Conservation (phyloP, 2,113 vertebrate genomes). For the Apaloderma vittatum region DNA sequence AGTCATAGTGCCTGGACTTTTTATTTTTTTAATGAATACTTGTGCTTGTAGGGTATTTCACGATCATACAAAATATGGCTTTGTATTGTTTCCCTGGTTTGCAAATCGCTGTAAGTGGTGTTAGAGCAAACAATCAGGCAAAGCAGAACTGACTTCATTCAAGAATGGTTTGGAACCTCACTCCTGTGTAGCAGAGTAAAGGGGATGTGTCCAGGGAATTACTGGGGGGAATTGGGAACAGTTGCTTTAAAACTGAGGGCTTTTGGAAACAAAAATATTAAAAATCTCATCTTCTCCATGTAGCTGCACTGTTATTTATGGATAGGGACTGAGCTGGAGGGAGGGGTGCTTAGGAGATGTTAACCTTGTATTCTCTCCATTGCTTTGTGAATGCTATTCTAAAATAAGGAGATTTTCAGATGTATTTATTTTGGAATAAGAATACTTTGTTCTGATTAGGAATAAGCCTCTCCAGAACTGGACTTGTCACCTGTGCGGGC, state of each 20-base stretch:
- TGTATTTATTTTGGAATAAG: neutral
- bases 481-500: neutral
- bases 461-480: neutral
- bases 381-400: neutral
- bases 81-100: conserved; percentile 35
- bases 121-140: neutral
- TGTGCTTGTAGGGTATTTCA: conserved; percentile 18
- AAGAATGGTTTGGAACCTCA: neutral
- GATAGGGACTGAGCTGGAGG: neutral
- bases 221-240: neutral
- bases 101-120: conserved; percentile 2
- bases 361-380: neutral
- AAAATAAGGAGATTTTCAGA: neutral
- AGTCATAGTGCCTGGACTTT: neutral
- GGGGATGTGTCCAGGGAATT: neutral
- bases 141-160: conserved; percentile 22
- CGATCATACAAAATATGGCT: neutral
- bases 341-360: neutral
- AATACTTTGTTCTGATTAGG: neutral
- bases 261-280: neutral
- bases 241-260: conserved; percentile 5
- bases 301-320: neutral
- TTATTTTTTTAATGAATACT: conserved; percentile 33
- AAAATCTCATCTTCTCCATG: neutral
- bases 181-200: neutral